phyloP scores from a whole-genome alignment of 2,113 vertebrate genomes.

The Tragelaphus scriptus region DNA sequence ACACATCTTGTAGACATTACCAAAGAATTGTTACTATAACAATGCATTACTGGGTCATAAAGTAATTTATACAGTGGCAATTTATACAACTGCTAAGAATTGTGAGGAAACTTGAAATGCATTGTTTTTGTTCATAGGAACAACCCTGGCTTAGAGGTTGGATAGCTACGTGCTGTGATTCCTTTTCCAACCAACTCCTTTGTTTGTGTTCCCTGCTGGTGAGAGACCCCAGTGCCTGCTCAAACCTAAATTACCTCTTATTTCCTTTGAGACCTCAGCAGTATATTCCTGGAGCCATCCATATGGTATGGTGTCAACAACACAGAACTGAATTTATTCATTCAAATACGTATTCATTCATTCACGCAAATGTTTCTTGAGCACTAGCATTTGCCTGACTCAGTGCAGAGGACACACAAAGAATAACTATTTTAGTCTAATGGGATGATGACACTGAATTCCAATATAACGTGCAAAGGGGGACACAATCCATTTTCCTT shows the following conservation, averaged over 20 bases:
- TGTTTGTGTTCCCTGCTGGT: not conserved
- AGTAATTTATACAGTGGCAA: not conserved
- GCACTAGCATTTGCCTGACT: not conserved
- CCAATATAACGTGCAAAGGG: not conserved
- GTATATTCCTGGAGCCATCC: not conserved
- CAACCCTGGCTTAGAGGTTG: not conserved
- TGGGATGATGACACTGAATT: not conserved
- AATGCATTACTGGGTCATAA: constrained; percentile 20
- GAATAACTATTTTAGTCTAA: not conserved
- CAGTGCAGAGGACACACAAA: not conserved
- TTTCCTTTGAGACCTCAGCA: not conserved
- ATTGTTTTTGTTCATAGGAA: not conserved
- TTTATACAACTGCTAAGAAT: not conserved
- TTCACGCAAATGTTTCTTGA: not conserved
- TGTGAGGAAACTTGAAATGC: not conserved
- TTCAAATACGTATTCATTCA: not conserved
- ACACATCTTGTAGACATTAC: not conserved
- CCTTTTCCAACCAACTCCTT: not conserved
- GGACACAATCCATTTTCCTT: not conserved
- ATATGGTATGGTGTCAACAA: not conserved
- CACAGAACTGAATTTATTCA: not conserved
- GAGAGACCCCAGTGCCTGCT: not conserved
- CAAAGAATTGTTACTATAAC: not conserved
- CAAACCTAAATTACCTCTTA: not conserved
- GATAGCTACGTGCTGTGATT: not conserved